Evolutionary conservation across 2,888 invertebrate genomes (phyloP), one percentile per base, ranked within the genome.

Genomic region (Tachystola acroxantha): DNA sequence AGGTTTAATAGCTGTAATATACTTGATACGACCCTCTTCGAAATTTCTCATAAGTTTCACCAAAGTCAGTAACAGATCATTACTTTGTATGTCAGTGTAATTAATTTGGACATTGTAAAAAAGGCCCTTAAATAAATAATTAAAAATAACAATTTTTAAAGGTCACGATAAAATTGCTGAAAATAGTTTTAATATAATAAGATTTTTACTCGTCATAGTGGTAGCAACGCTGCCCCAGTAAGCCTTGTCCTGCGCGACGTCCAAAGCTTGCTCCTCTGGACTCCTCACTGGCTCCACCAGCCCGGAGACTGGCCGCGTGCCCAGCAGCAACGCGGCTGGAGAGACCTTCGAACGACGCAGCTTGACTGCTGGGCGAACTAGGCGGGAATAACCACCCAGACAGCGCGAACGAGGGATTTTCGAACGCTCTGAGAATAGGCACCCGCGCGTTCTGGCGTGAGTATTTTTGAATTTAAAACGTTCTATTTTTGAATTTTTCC

Each of bases 301-400:
- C 36, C 88, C 88, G 19, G 86, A 88, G 44, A 88, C 80, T 28
- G 88, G 81, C 53, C 89, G 78, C 39, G 89, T 88, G 51, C 89
- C 89, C 57, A 89, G 88, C 73, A 89, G 86, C 84, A 89, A 45
- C 30, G 87, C 84, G 66, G 84, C 89, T 67, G 89, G 81, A 44
- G 86, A 76, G 45, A 80, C 81, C 63, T 77, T 69, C 55, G 85
- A 79, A 36, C 87, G 82, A 66, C 84, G 80, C 87, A 81, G 80
- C 58, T 82, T 82, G 81, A 66, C 48, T 57, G 63, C 48, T 63
- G 46, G 43, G 40, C 16, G 11, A 14, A 42, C 38, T 45, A 13
- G 27, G 7, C 12, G 6, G 27, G 9, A 10, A 12, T n/a, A n/a
- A n/a, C n/a, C n/a, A n/a, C n/a, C n/a, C n/a, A n/a, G n/a, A n/a